Evolutionary conservation across 2,797 vertebrate species (phyloP), one percentile per base, ranked within the genome.

Genomic region (Scyliorhinus canicula): DNA sequence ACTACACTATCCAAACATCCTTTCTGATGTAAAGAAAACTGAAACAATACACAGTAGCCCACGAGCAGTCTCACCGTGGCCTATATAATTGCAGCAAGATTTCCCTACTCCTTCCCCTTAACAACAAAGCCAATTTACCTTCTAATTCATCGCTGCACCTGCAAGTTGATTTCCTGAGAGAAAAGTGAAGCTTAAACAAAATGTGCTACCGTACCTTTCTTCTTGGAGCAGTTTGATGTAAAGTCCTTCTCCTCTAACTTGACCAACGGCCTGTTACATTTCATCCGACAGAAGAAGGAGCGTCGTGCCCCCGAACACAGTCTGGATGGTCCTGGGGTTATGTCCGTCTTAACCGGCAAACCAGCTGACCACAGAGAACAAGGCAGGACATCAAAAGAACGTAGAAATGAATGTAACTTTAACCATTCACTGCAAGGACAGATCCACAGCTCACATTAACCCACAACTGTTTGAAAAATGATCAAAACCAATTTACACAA

Each of bases 281-380:
- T 99, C 99, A 99, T 99, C 96, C 99, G 98, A 98, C 99, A 99
- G 98, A 99, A 99, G 96, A 99, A 99, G 35, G 99, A 99, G 71
- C 99, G 98, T 0, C 99, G 97, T 90, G 99, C 99, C 95, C 99
- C 99, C 1, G 99, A 99, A 95, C 99, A 99, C 28, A 99, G 98
- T 95, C 99, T 96, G 50, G 99, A 99, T 1, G 99, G 99, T 95
- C 99, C 98, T 0, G 98, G 99, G n/a, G 98, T 98, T 97, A 99
- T 98, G 97, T 99, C 99, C 0, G 99, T 99, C 97, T 99, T 99
- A 95, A 99, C 99, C 4, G 99, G 99, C 95, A 99, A 98, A 95
- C 99, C 99, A 96, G 99, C 99, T 99, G 97, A 1, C 96, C 77
- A 93, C 57, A 19, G 95, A 16, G n/a, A 63, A 60, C 55, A 63